These are phyloP conservation scores for Cerceris rybyensis DNA, from an alignment of 2,888 invertebrate species.

Conservation along the genomic window DNA sequence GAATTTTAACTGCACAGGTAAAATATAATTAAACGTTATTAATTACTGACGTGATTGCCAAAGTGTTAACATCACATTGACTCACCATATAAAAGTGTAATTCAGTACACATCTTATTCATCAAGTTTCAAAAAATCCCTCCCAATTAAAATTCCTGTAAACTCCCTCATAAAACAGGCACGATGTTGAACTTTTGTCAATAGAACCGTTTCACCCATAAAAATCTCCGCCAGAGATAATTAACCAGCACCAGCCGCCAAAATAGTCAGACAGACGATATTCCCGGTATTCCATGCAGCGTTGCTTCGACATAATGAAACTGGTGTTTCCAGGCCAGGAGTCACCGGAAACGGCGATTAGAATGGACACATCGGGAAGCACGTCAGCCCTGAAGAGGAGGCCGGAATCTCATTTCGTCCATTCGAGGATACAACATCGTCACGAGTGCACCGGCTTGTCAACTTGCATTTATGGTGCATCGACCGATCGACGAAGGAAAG, in stretches of 20 bases:
- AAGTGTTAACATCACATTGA: no score
- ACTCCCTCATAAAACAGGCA: no score
- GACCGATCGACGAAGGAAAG: slow-evolving; percentile 6
- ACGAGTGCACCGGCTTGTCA: background rate
- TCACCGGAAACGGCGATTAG: slow-evolving; percentile 46
- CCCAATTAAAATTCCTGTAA: no score
- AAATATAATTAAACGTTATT: no score
- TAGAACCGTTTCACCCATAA: no score
- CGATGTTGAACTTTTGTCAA: no score
- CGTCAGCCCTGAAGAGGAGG: background rate
- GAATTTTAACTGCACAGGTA: no score
- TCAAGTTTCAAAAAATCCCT: no score
- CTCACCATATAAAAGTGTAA: no score
- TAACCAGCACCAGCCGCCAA: slow-evolving; percentile 3
- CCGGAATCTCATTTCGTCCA: slow-evolving; percentile 9
- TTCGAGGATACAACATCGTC: background rate
- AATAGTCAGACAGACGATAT: slow-evolving; percentile 20
- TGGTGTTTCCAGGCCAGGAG: slow-evolving; percentile 43
- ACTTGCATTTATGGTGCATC: slow-evolving; percentile 9
- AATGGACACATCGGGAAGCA: slow-evolving; percentile 16
- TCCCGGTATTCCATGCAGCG: slow-evolving; percentile 35
- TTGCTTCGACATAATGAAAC: slow-evolving; percentile 41
- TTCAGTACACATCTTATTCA: no score
- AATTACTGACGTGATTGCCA: no score
- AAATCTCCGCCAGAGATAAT: no score